Evolutionary conservation across 1,140 invertebrate species (phyloP).

Genomic region (Colletes latitarsis): DNA sequence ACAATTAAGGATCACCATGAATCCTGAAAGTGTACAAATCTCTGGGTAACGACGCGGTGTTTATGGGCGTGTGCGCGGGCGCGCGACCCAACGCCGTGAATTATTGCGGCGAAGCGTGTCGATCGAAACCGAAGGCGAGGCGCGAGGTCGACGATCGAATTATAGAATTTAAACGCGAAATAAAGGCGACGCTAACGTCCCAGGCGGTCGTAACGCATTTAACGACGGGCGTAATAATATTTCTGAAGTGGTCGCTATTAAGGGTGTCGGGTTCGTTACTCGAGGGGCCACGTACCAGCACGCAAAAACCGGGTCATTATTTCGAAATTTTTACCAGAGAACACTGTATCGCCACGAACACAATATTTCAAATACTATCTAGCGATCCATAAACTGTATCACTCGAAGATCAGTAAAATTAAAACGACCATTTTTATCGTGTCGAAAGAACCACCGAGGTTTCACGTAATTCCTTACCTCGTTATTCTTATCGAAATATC

Average conservation of each 20-base stretch:
- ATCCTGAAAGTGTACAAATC: conserved; percentile 11
- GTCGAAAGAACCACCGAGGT: no score
- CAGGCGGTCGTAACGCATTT: not conserved
- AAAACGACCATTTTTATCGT: no score
- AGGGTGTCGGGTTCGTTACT: conserved; percentile 3
- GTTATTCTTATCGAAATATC: no score
- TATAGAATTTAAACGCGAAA: not conserved
- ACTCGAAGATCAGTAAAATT: no score
- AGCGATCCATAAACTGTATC: no score
- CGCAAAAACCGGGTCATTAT: no score
- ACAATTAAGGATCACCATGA: conserved; percentile 18
- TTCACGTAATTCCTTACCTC: no score
- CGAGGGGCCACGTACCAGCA: no score
- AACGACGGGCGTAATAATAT: conserved; percentile 6
- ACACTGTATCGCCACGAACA: no score
- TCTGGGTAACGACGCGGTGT: not conserved
- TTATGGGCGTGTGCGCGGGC: not conserved
- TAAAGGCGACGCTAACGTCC: conserved; percentile 4
- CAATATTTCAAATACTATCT: no score
- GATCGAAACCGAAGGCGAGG: not conserved
- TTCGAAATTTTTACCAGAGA: no score
- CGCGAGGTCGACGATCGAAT: conserved; percentile 16
- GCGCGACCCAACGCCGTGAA: conserved; percentile 8
- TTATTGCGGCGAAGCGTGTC: not conserved
- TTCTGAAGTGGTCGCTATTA: not conserved